These are phyloP conservation scores for Dasypogon diadema DNA, from an alignment of 2,888 invertebrate genomes.

Conservation along the genomic window DNA sequence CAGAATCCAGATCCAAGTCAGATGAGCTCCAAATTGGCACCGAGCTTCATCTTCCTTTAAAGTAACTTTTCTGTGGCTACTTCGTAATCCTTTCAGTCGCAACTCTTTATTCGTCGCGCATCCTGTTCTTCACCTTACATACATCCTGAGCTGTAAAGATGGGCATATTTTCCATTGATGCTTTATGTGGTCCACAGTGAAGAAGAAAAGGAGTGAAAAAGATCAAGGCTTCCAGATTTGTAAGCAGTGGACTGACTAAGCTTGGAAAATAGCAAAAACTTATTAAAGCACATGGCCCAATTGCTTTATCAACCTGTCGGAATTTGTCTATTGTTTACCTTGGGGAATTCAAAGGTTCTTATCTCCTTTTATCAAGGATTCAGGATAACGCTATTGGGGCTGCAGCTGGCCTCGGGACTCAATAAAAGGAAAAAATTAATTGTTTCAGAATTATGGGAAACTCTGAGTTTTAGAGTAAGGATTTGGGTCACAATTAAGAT, in stretches of 20 bases:
- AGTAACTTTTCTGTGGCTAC: neutral
- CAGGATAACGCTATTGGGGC: too few species aligned
- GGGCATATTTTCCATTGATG: conserved; percentile 13
- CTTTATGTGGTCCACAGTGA: conserved; percentile 12
- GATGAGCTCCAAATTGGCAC: conserved; percentile 13
- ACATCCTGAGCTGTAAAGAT: neutral
- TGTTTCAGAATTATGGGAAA: too few species aligned
- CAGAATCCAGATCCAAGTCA: conserved; percentile 2
- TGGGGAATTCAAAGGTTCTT: neutral
- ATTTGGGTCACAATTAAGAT: too few species aligned
- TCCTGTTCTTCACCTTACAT: neutral
- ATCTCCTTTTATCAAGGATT: too few species aligned
- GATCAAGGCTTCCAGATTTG: conserved; percentile 22
- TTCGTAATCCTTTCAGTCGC: neutral
- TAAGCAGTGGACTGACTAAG: conserved; percentile 19
- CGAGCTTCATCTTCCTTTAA: neutral
- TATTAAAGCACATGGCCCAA: neutral
- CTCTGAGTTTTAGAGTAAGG: too few species aligned
- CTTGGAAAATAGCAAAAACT: conserved; percentile 20
- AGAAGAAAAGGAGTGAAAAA: conserved; percentile 9
- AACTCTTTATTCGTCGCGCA: neutral
- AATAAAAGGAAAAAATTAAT: too few species aligned
- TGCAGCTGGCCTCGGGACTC: too few species aligned
- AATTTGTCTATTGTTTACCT: neutral
- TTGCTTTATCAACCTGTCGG: neutral